These are phyloP conservation scores for Bhutanitis thaidina DNA, from an alignment of 2,888 invertebrate genomes.

Conservation along the genomic window DNA sequence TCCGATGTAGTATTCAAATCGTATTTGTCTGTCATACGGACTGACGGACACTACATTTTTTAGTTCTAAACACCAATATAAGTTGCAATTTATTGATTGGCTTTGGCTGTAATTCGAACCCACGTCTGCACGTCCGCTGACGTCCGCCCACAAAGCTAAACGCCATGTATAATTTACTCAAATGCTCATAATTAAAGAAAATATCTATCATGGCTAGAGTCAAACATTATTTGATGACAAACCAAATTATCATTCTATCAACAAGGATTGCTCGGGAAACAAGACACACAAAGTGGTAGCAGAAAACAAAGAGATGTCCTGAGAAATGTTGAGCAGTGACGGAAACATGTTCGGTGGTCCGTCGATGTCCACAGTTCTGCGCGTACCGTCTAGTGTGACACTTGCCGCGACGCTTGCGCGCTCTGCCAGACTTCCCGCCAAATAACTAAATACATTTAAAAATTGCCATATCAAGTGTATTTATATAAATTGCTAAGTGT, in stretches of 20 bases:
- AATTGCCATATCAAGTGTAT: conserved; percentile 17
- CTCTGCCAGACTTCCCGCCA: conserved; percentile 39
- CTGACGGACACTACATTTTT: no score
- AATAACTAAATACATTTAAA: conserved; percentile 15
- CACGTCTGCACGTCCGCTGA: no score
- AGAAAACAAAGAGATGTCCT: conserved; percentile 9
- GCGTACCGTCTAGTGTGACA: conserved; percentile 27
- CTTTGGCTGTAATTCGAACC: no score
- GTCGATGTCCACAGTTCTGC: conserved; percentile 24
- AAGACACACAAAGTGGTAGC: conserved; percentile 11
- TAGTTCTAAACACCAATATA: no score
- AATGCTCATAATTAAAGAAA: no score
- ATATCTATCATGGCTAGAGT: background rate
- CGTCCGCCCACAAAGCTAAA: no score
- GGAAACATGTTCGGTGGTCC: background rate
- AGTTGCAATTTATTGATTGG: no score
- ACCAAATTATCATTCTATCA: conserved; percentile 11
- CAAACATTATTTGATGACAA: background rate
- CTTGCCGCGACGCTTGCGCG: conserved; percentile 28
- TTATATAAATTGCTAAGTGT: conserved; percentile 29
- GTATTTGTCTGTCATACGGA: no score
- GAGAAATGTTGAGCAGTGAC: no score
- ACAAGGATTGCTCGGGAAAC: conserved; percentile 4
- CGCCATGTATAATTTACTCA: no score
- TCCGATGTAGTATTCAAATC: no score